Percentiles rank a stretch among this genome's conserved stretches.
These are phyloP conservation scores for Campopleginae sp. DNA, from an alignment of 2,888 invertebrate genomes.

Conservation along the genomic window DNA sequence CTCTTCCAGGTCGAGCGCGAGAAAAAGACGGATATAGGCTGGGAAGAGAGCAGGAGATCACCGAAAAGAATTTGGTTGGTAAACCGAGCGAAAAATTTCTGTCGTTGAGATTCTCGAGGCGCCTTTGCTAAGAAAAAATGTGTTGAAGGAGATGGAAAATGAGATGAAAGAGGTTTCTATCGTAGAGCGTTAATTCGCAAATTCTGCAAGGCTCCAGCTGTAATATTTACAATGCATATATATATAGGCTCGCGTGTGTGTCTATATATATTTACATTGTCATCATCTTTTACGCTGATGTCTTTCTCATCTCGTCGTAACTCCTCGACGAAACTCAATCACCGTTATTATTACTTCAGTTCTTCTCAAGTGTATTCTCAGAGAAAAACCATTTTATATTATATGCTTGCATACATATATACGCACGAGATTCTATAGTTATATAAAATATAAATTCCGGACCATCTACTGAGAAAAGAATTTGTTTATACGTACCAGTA, in stretches of 20 bases:
- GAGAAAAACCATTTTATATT: conserved; percentile 42
- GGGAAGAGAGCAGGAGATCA: conserved; percentile 28
- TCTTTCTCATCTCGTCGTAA: conserved; percentile 47
- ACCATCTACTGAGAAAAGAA: too few species aligned
- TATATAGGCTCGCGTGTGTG: background rate
- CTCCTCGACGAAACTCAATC: conserved; percentile 58
- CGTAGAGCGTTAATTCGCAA: conserved; percentile 45
- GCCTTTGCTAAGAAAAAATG: conserved; percentile 36
- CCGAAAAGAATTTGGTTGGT: conserved; percentile 56
- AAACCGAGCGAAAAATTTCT: conserved; percentile 61
- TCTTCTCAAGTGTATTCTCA: conserved; percentile 46
- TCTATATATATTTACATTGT: conserved; percentile 9
- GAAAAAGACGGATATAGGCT: conserved; percentile 17
- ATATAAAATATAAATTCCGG: background rate
- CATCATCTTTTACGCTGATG: conserved; percentile 51
- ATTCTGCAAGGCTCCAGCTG: conserved; percentile 28
- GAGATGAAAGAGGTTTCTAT: conserved; percentile 33
- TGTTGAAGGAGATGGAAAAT: conserved; percentile 44
- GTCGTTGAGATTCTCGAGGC: conserved; percentile 38
- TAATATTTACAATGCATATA: conserved; percentile 12
- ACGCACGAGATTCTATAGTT: background rate
- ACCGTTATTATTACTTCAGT: conserved; percentile 62
- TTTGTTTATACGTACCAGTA: too few species aligned
- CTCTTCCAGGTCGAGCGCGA: background rate
- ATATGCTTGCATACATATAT: background rate